These are phyloP conservation scores for Vombatus ursinus DNA, from an alignment of 2,113 vertebrate genomes.

Conservation along the genomic window DNA sequence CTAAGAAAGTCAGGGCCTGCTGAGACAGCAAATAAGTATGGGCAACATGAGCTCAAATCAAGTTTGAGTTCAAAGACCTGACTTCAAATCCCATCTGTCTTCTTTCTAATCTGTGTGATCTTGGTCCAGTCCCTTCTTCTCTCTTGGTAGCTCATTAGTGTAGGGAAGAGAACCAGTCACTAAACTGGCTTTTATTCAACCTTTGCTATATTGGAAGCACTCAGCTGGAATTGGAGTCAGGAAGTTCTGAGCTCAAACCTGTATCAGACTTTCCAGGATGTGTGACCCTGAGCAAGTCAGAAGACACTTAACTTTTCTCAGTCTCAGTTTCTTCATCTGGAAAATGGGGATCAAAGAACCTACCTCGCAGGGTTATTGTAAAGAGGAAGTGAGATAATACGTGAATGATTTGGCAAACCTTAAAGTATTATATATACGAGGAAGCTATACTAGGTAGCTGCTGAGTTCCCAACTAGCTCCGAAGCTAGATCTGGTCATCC, in stretches of 20 bases:
- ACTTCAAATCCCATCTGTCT: neutral
- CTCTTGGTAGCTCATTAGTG: neutral
- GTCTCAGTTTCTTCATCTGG: neutral
- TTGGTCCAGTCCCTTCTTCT: neutral
- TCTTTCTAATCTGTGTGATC: neutral
- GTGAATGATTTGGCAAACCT: neutral
- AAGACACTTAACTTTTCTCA: neutral
- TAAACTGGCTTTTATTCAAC: neutral
- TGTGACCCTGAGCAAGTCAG: neutral
- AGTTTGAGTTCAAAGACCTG: neutral
- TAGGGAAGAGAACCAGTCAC: neutral
- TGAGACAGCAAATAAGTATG: conserved; percentile 13
- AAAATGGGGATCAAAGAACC: neutral
- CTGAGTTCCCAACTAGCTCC: neutral
- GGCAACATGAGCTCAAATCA: neutral
- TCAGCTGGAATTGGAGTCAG: neutral
- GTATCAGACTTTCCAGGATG: neutral
- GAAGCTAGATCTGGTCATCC: neutral
- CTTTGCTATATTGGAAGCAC: neutral
- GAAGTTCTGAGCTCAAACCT: neutral
- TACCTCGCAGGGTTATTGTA: neutral
- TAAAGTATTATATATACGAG: neutral
- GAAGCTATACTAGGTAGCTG: neutral
- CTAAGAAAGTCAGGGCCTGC: neutral
- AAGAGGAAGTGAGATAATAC: neutral